These are phyloP conservation scores for Typhlichthys subterraneus DNA, from an alignment of 2,797 vertebrate genomes.

Conservation along the genomic window DNA sequence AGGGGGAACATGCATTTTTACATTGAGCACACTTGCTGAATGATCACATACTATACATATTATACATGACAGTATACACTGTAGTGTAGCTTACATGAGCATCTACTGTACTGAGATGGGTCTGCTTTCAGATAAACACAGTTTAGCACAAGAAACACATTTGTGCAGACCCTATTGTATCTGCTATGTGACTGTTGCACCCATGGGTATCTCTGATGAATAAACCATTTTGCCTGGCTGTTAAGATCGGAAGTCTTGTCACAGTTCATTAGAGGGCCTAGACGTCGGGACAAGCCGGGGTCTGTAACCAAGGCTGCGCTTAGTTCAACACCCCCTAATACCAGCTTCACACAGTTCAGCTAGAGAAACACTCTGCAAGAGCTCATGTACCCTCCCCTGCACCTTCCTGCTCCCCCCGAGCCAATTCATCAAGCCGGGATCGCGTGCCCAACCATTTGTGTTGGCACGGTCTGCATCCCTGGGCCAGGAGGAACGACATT, in stretches of 20 bases:
- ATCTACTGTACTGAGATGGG: too few species aligned
- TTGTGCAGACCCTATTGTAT: slow-evolving; percentile 62
- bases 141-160: slow-evolving; percentile 27
- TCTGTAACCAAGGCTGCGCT: slow-evolving; percentile 48
- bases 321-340: slow-evolving; percentile 18
- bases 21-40: too few species aligned
- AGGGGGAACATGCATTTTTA: too few species aligned
- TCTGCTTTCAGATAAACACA: too few species aligned
- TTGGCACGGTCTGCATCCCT: slow-evolving; percentile 66
- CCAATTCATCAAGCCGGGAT: slow-evolving; percentile 56
- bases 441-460: slow-evolving; percentile 63
- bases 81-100: too few species aligned
- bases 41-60: too few species aligned
- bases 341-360: slow-evolving; percentile 30
- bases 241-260: slow-evolving; percentile 70
- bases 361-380: slow-evolving; percentile 30
- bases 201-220: slow-evolving; percentile 65
- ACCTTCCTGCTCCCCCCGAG: slow-evolving; percentile 53
- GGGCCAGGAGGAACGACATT: slow-evolving; percentile 58
- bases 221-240: slow-evolving; percentile 70
- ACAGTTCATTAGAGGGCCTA: slow-evolving; percentile 71
- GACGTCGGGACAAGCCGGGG: slow-evolving; percentile 50
- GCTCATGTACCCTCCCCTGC: slow-evolving; percentile 32
- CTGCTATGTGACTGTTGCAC: slow-evolving; percentile 48
- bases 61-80: too few species aligned